phyloP scores from a whole-genome alignment of 2,113 vertebrate genomes.

The Austrofundulus limnaeus region DNA sequence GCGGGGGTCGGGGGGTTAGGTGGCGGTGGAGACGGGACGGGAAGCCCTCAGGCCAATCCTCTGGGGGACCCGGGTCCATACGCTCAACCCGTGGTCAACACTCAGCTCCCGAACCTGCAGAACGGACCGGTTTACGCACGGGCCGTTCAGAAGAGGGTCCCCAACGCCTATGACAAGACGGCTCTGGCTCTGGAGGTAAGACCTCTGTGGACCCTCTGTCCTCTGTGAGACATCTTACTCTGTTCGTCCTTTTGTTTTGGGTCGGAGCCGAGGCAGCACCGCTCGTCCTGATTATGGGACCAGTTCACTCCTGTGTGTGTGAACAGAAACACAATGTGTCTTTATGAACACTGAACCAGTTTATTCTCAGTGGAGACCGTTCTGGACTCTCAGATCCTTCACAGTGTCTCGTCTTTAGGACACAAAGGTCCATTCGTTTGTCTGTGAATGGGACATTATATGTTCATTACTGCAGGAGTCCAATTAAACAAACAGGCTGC shows the following conservation, averaged over 20 bases:
- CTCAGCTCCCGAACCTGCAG: conserved; percentile 97
- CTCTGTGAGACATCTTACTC: conserved; percentile 1
- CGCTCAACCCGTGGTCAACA: conserved; percentile 87
- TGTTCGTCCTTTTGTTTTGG: conserved; percentile 7
- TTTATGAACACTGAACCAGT: conserved; percentile 41
- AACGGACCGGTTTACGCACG: conserved; percentile 96
- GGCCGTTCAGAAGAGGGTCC: conserved; percentile 98
- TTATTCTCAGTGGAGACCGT: conserved; percentile 33
- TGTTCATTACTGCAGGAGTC: conserved; percentile 17
- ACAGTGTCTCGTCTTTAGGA: too few species aligned
- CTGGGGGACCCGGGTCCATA: conserved; percentile 93
- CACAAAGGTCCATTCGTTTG: conserved; percentile 3
- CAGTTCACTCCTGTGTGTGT: conserved; percentile 55
- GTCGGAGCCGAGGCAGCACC: conserved; percentile 21
- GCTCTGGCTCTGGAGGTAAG: conserved; percentile 97
- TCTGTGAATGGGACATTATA: conserved; percentile 32
- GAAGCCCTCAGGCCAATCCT: conserved; percentile 78
- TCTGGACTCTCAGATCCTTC: conserved; percentile 14
- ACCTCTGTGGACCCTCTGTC: conserved; percentile 5
- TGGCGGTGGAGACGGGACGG: conserved; percentile 84
- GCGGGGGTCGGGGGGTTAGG: conserved; percentile 34
- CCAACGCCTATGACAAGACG: conserved; percentile 99
- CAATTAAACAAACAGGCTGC: not conserved
- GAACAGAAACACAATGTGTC: conserved; percentile 40
- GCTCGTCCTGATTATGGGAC: conserved; percentile 45